phyloP scores from a whole-genome alignment of 2,797 vertebrate species.

The Rhinoraja longicauda region DNA sequence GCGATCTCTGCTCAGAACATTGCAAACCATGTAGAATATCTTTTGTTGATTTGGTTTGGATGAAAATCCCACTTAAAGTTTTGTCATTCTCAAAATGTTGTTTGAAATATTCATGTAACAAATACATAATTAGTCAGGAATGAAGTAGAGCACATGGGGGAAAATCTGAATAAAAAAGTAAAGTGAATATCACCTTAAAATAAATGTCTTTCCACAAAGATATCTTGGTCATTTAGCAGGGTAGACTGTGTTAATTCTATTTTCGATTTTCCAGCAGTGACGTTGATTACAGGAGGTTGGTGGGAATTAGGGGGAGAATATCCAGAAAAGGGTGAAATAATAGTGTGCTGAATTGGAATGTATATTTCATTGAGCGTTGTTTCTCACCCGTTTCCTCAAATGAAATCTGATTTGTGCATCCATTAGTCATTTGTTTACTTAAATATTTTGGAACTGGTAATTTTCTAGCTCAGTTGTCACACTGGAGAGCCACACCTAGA shows the following conservation, averaged over 20 bases:
- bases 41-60: background rate
- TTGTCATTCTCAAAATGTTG: background rate
- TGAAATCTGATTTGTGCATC: background rate
- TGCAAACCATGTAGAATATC: background rate
- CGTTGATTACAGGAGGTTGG: background rate
- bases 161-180: background rate
- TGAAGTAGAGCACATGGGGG: background rate
- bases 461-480: background rate
- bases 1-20: background rate
- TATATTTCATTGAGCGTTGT: background rate
- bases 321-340: background rate
- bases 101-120: background rate
- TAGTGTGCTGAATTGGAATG: background rate
- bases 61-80: background rate
- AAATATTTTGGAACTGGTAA: background rate
- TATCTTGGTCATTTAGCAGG: background rate
- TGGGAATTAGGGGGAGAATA: too few species aligned
- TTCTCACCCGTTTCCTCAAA: background rate
- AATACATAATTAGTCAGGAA: background rate
- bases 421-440: background rate
- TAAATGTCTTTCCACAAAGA: background rate
- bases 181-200: background rate
- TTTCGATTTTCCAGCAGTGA: background rate
- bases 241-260: background rate
- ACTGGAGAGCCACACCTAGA: background rate